These are phyloP conservation scores for Aegithalos caudatus DNA, from an alignment of 2,113 vertebrate genomes.

Conservation along the genomic window DNA sequence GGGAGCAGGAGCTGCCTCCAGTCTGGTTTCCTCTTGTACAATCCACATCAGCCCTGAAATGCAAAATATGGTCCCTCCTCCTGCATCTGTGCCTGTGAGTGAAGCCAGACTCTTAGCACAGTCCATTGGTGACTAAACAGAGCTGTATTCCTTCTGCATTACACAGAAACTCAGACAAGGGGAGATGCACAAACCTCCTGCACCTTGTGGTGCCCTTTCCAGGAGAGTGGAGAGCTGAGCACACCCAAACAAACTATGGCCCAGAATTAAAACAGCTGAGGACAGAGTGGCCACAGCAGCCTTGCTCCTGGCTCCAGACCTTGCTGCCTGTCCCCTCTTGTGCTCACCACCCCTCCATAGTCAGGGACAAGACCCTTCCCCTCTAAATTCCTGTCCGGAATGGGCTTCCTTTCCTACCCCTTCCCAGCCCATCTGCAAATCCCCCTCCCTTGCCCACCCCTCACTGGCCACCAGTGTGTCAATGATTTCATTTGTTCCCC, in stretches of 20 bases:
- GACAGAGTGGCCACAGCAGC: background rate
- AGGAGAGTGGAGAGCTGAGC: background rate
- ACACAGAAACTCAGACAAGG: background rate
- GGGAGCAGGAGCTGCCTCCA: background rate
- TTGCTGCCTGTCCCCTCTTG: accelerated
- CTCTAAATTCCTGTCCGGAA: background rate
- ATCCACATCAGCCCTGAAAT: background rate
- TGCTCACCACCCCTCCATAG: background rate
- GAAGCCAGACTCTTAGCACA: background rate
- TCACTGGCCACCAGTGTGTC: background rate
- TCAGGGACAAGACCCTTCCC: background rate
- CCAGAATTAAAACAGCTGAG: background rate
- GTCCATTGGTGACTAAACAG: background rate
- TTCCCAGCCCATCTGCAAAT: background rate
- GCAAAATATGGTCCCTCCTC: background rate
- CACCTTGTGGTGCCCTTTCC: background rate
- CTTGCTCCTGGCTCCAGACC: background rate
- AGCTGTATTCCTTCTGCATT: background rate
- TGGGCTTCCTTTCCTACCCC: background rate
- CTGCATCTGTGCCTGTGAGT: background rate
- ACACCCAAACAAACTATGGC: background rate
- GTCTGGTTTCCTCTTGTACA: background rate
- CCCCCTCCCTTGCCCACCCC: background rate
- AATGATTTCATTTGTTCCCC: background rate
- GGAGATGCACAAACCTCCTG: background rate